Evolutionary conservation across 2,797 vertebrate genomes (phyloP), one percentile per base, ranked within the genome.

Genomic region (Onychomys leucogaster): DNA sequence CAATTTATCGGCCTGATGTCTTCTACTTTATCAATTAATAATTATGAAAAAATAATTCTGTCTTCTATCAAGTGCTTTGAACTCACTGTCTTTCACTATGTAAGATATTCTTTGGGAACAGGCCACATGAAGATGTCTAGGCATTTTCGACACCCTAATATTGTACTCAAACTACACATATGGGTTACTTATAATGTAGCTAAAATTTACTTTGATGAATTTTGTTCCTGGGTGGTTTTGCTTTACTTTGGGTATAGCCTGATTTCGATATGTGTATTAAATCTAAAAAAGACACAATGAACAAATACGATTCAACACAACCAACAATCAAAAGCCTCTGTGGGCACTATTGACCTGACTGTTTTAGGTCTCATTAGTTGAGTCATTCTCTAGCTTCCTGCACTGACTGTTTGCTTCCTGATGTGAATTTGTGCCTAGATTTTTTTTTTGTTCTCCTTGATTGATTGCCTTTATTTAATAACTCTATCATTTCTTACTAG

Each of bases 401-500:
- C 52, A 65, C 23, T 46, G 13, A 55, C n/a, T 61, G 6, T 23
- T 34, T 80, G 27, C 43, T 92, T 96, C 17, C 75, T 94, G 19
- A 57, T 95, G 34, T 84, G 63, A 89, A 75, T 86, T 65, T 93
- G 9, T 89, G 49, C 57, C n/a, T 95, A 59, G 19, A 59, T 89
- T 91, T 61, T 71, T 71, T 81, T 82, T 32, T 69, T 65, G 37
- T 94, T 91, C n/a, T 63, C n/a, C 55, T 92, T 89, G 19, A 23
- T 95, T 96, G 13, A 0, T 91, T 94, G 11, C 73, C 4, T 94
- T 86, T 95, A 77, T 32, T 86, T 84, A 46, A 89, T 57, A 89
- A 37, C 5, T 73, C 17, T 65, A 46, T 1, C 41, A 65, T 65
- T 84, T 46, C 16, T 34, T 65, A 46, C 17, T 34, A 84, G 17